Evolutionary conservation across 1,140 invertebrate genomes (phyloP).

Genomic region (Drosophila tropicalis): DNA sequence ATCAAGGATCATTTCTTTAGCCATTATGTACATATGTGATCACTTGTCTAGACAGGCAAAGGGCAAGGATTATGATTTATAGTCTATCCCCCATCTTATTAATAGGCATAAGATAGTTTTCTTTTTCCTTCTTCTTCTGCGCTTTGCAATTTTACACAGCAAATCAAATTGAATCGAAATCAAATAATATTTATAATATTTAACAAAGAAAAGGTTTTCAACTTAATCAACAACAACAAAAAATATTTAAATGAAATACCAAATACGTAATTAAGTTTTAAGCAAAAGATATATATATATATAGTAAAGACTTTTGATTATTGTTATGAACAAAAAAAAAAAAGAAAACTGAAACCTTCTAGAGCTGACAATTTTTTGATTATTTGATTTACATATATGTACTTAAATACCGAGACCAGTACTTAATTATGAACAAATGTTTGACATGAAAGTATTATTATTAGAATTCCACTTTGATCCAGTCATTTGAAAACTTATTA

Average conservation of each 20-base stretch:
- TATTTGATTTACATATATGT: slow-evolving; percentile 2
- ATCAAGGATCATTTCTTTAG: slow-evolving; percentile 83
- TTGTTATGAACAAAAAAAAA: slow-evolving; percentile 2
- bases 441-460: slow-evolving; percentile 73
- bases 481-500: slow-evolving; percentile 23
- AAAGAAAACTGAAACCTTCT: slow-evolving; percentile 11
- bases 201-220: not conserved
- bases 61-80: slow-evolving; percentile 38
- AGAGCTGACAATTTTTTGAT: slow-evolving; percentile 16
- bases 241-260: not conserved
- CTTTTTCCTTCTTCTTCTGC: slow-evolving; percentile 65
- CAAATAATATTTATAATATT: not conserved
- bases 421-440: slow-evolving; percentile 65
- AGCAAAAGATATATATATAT: slow-evolving; percentile 31
- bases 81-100: slow-evolving; percentile 29
- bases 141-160: slow-evolving; percentile 31
- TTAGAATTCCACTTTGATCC: slow-evolving; percentile 69
- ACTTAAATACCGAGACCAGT: slow-evolving; percentile 66
- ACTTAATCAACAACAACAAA: not conserved
- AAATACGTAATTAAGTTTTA: slow-evolving; percentile 11
- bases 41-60: slow-evolving; percentile 80
- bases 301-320: slow-evolving; percentile 18
- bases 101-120: slow-evolving; percentile 68
- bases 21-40: slow-evolving; percentile 84
- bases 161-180: slow-evolving; percentile 24